phyloP scores from a whole-genome alignment of 2,888 invertebrate species.

The Pollenia angustigena region DNA sequence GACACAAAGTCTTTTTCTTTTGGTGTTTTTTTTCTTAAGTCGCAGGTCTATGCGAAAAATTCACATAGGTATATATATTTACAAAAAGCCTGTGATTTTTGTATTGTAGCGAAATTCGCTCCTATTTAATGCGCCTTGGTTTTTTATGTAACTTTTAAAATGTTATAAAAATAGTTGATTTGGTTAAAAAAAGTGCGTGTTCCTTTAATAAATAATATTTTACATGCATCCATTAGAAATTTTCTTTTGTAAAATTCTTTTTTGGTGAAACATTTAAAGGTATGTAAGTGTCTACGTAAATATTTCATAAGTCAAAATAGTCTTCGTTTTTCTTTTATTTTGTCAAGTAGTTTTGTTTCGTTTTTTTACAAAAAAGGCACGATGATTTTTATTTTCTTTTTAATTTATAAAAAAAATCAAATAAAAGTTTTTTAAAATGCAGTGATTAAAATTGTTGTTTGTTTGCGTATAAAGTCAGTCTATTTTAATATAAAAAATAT shows the following conservation, averaged over 20 bases:
- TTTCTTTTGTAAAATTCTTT: conserved; percentile 8
- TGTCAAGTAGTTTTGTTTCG: conserved; percentile 70
- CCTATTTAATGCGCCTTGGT: no score
- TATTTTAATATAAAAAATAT: conserved; percentile 63
- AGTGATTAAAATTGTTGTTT: conserved; percentile 62
- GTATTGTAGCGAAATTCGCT: no score
- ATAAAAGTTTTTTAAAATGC: conserved; percentile 66
- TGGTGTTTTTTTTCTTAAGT: no score
- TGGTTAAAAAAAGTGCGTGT: conserved; percentile 3
- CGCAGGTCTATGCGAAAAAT: no score
- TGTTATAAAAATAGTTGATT: conserved; percentile 9
- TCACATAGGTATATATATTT: no score
- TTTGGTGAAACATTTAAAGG: conserved; percentile 16
- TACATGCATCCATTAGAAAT: conserved; percentile 68
- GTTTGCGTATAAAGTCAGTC: conserved; percentile 72
- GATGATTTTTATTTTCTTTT: conserved; percentile 54
- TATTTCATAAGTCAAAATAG: conserved; percentile 52
- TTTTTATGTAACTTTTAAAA: conserved; percentile 5
- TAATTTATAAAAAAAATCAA: conserved; percentile 53
- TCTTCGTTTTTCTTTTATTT: conserved; percentile 40
- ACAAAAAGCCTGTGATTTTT: no score
- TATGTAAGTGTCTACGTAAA: conserved; percentile 2
- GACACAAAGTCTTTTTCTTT: no score
- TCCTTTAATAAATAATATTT: conserved; percentile 34
- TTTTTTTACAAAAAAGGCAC: conserved; percentile 75